Percentiles rank a stretch among this genome's conserved stretches.
Evolutionary conservation across 1,140 invertebrate species (phyloP).

Genomic region (Lethrus apterus): DNA sequence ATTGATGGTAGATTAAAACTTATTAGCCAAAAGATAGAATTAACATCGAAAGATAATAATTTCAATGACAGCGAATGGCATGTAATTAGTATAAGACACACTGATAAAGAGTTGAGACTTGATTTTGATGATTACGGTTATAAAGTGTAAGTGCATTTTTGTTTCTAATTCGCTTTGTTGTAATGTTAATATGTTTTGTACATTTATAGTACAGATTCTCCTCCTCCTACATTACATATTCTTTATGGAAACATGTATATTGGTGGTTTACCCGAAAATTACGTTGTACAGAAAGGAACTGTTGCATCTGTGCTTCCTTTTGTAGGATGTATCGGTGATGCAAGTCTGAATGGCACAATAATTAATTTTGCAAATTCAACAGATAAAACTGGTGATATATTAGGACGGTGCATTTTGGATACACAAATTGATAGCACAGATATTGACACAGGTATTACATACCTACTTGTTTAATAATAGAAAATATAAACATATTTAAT

Average conservation of each 20-base stretch:
- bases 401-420: slow-evolving; percentile 55
- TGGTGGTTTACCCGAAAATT: slow-evolving; percentile 67
- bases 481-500: too few relatives aligned
- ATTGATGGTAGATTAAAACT: slow-evolving; percentile 62
- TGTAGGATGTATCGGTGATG: slow-evolving; percentile 79
- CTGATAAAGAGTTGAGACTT: slow-evolving; percentile 54
- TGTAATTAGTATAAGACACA: slow-evolving; percentile 77
- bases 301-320: slow-evolving; percentile 50
- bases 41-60: slow-evolving; percentile 50
- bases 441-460: too few relatives aligned
- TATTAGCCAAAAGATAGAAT: slow-evolving; percentile 56
- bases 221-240: slow-evolving; percentile 53
- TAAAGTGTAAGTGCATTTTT: slow-evolving; percentile 47
- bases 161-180: slow-evolving; percentile 6
- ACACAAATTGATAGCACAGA: slow-evolving; percentile 27
- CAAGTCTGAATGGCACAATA: slow-evolving; percentile 71
- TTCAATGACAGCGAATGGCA: slow-evolving; percentile 92
- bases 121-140: slow-evolving; percentile 77
- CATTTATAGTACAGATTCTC: slow-evolving; percentile 45
- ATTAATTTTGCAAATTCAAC: slow-evolving; percentile 73
- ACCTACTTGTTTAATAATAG: slow-evolving; percentile 3
- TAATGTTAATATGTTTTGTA: slow-evolving; percentile 20
- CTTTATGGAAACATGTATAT: slow-evolving; percentile 67
- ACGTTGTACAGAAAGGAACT: slow-evolving; percentile 38
- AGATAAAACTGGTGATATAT: slow-evolving; percentile 53